phyloP scores from a whole-genome alignment of 1,140 invertebrate species.

The Wiebesia pumilae region DNA sequence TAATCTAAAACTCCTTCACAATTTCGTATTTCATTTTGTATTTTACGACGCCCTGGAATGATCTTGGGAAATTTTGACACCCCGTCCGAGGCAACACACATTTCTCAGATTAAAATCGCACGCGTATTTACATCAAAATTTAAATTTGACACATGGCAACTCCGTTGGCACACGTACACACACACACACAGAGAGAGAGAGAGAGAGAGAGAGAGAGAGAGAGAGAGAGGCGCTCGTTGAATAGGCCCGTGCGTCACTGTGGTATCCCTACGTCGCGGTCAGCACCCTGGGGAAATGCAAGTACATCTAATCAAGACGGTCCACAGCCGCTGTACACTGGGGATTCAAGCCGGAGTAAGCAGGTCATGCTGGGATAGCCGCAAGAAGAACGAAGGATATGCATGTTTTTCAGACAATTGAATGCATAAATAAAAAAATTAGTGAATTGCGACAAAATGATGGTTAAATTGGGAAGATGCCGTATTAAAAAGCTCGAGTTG shows the following conservation, averaged over 20 bases:
- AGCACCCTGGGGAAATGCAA: slow-evolving; percentile 49
- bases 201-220: too few species aligned
- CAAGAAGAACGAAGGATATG: background rate
- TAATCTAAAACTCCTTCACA: too few species aligned
- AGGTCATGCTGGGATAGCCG: background rate
- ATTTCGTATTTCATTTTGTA: too few species aligned
- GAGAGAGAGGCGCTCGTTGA: too few species aligned
- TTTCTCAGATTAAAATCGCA: background rate
- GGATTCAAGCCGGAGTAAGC: slow-evolving; percentile 32
- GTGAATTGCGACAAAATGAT: too few species aligned
- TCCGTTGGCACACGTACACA: background rate
- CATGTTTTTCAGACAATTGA: background rate
- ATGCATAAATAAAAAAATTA: slow-evolving; percentile 14
- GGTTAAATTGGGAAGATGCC: too few species aligned
- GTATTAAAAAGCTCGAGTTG: too few species aligned
- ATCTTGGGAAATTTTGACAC: background rate
- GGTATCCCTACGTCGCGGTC: slow-evolving; percentile 42
- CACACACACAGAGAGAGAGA: too few species aligned
- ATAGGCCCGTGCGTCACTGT: slow-evolving; percentile 1
- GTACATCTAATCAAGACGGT: slow-evolving; percentile 51
- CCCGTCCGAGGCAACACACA: background rate
- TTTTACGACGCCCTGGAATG: background rate
- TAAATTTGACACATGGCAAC: slow-evolving; percentile 25
- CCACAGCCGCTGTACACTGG: slow-evolving; percentile 33
- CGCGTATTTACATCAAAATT: slow-evolving; percentile 20